Conservation (phyloP, 2,113 vertebrate species). For the Cavia aperea region DNA sequence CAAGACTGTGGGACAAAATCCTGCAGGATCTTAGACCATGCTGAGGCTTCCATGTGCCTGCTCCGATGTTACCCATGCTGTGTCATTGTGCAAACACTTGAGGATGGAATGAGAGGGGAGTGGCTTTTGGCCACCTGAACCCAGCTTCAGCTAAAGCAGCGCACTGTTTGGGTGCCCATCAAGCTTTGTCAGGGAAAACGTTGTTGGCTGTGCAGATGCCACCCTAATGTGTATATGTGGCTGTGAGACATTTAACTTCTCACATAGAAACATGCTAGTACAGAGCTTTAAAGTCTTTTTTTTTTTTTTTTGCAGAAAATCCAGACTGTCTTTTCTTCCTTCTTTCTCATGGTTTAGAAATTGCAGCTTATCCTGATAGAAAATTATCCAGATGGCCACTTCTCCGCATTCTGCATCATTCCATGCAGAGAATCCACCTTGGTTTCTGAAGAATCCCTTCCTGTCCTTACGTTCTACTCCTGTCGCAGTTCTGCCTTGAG, state of each 20-base stretch:
- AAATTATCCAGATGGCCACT: conserved; percentile 62
- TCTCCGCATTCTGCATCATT: conserved; percentile 35
- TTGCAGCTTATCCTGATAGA: conserved; percentile 56
- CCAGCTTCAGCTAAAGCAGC: background rate
- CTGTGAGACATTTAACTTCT: conserved; percentile 28
- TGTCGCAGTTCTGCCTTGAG: background rate
- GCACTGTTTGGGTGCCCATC: background rate
- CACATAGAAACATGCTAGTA: background rate
- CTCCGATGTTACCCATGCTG: fast-evolving
- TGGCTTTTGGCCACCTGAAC: background rate
- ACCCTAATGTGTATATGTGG: background rate
- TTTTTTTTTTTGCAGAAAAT: conserved; percentile 10
- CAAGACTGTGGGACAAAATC: background rate
- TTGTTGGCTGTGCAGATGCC: background rate
- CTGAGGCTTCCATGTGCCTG: background rate
- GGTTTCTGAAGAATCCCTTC: conserved; percentile 43
- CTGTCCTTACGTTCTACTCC: conserved; percentile 37
- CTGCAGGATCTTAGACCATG: background rate
- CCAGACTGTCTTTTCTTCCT: conserved; percentile 33
- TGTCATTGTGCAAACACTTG: background rate
- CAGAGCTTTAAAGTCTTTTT: conserved; percentile 14
- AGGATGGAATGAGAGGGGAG: background rate
- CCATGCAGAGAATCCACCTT: conserved; percentile 38
- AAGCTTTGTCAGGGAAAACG: background rate
- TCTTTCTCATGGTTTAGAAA: conserved; percentile 50